Base-by-base conservation (phyloP, 2,888 invertebrate genomes). In the Octonoba sinensis region DNA sequence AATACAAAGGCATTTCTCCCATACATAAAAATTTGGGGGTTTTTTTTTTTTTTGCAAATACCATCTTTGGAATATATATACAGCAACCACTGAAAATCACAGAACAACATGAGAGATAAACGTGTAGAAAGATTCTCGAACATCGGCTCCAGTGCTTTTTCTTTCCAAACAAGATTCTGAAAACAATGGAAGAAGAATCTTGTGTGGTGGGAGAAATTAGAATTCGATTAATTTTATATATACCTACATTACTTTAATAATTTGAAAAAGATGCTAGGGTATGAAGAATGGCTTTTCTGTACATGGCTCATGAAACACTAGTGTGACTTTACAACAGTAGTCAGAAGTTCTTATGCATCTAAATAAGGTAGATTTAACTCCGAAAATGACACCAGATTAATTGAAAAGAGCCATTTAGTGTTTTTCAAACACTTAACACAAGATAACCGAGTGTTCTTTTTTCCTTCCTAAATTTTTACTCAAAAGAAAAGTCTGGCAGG, bases 51-150 rank as follows among this genome's bases (percentile, higher is more conserved):
- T 72, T 74, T 75, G 71, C 65, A 82, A 82, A 82, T 70, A 82
- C 82, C 82, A 75, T 75, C 71, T 76, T 82, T 70, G 75, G 75
- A 82, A 82, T 82, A 82, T 82, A 82, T 82, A 82, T 76, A 82
- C 82, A 82, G 71, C 75, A 82, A 82, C 82, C 82, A 76, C 82
- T 71, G 72, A 82, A 73, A 82, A 76, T 82, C 82, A 82, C 82
- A 82, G 82, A 72, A 82, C 82, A 82, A 82, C 75, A 82, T 71
- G 82, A 82, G 73, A 74, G 82, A 82, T 67, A 82, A 76, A 71
- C 60, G 82, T 76, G 82, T 82, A 76, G 64, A 65, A 65, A 67
- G 76, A 82, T 66, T 76, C 76, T 71, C 64, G 54, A 72, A 82
- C 67, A 73, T 75, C 65, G 67, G 75, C 64, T 75, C 75, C 66